Base-by-base conservation (phyloP, 2,113 vertebrate species). In the Oreochromis niloticus region DNA sequence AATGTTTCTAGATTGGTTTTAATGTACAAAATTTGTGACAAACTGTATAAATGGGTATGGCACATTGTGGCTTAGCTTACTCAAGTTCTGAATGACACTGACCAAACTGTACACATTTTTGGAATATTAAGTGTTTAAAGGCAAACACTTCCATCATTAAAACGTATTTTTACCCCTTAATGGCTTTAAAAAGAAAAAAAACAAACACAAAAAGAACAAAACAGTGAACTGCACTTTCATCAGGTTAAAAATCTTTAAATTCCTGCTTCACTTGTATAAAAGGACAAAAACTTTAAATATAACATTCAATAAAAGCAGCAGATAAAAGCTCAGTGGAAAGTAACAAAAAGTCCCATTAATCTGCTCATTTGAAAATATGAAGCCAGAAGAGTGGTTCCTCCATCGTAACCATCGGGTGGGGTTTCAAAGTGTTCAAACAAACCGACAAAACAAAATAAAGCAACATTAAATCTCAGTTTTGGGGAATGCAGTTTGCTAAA, bases 341-440 rank as follows among this genome's bases (percentile, higher is more conserved):
- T 83, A 54, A 68, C 46, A 80, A 6, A 34, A 30, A 80, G 9
- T 5, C 13, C 87, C 68, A 63, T 81, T 13, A 66, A 10, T 55
- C 75, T 84, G 19, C 81, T 80, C 52, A 50, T 71, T 43, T 68
- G 19, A 71, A 43, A 75, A 78, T 19, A 78, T 32, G 27, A 30
- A 73, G 39, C 22, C 22, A 73, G 27, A 78, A 78, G 54, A 92
- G 85, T 84, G 73, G 46, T 90, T 89, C 34, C 30, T 87, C 75
- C 84, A 80, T 71, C 78, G 22, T 52, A 86, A 90, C 84, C 48
- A 81, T 89, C 22, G 55, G 36, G 59, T 56, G 68, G 81, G 57
- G 92, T 91, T 96, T 94, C 95, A 96, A 66, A 39, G 95, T 96
- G 93, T 96, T 94, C 57, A 85, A 83, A 88, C 80, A 85, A 88